phyloP scores from a whole-genome alignment of 2,797 vertebrate species.

The Sebastes dallii region DNA sequence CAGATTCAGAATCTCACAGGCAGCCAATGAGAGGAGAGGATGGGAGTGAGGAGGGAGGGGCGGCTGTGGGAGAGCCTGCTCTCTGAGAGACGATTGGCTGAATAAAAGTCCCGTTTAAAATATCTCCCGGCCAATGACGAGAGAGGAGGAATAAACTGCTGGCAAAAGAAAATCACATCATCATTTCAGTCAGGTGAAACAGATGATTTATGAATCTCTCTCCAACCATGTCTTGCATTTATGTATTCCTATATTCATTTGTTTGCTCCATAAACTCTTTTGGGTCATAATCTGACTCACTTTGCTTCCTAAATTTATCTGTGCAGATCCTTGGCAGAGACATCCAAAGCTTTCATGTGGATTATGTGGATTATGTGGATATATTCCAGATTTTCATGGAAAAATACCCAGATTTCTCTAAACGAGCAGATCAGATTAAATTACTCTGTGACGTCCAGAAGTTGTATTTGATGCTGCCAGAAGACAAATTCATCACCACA shows the following conservation, averaged over 20 bases:
- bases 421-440: not conserved
- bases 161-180: not conserved
- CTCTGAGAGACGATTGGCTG: conserved; percentile 2
- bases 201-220: not conserved
- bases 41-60: not conserved
- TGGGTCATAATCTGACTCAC: not conserved
- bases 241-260: not conserved
- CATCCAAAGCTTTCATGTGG: not conserved
- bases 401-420: not conserved
- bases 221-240: not conserved
- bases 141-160: not conserved
- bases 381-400: not conserved
- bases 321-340: not conserved
- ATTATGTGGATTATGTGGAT: not conserved
- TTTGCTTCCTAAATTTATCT: not conserved
- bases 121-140: not conserved
- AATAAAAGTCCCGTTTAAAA: conserved; percentile 19
- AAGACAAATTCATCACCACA: not conserved
- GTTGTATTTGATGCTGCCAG: not conserved
- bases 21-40: conserved; percentile 46
- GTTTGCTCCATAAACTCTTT: not conserved
- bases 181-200: not conserved
- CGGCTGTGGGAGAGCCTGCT: not conserved
- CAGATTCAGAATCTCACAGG: not conserved
- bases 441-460: not conserved